Percentiles rank a stretch among this genome's conserved stretches.
Conservation (phyloP, 2,888 invertebrate species). For the Nomada fabriciana region DNA sequence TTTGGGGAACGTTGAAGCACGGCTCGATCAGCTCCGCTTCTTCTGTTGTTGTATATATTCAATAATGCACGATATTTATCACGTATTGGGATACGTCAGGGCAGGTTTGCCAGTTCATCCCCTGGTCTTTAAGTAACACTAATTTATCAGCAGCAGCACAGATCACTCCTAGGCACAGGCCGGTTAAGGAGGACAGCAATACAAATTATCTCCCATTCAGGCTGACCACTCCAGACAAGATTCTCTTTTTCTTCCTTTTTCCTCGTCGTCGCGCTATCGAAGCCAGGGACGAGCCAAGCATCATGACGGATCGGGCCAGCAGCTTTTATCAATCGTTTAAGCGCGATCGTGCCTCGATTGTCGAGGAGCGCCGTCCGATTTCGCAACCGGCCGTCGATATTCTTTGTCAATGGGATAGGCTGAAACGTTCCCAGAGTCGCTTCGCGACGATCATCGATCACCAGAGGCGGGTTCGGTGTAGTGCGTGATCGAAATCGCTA, state of each 20-base stretch:
- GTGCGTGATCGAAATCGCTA: conserved; percentile 73
- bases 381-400: conserved; percentile 66
- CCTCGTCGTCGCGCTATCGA: conserved; percentile 22
- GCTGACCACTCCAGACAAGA: neutral
- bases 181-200: conserved; percentile 36
- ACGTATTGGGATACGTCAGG: no score
- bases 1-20: no score
- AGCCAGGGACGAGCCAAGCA: conserved; percentile 61
- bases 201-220: conserved; percentile 42
- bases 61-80: no score
- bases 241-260: conserved; percentile 6
- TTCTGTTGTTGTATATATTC: neutral
- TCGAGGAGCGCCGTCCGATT: conserved; percentile 57
- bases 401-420: conserved; percentile 72
- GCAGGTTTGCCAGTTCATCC: neutral
- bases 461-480: conserved; percentile 48
- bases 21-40: no score
- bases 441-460: conserved; percentile 72
- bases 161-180: conserved; percentile 39
- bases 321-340: conserved; percentile 76
- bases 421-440: conserved; percentile 64
- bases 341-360: conserved; percentile 70
- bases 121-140: conserved; percentile 36
- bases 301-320: conserved; percentile 76
- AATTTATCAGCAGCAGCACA: conserved; percentile 56